These are phyloP conservation scores for Hyposoter didymator DNA, from an alignment of 2,888 invertebrate genomes.

Conservation along the genomic window DNA sequence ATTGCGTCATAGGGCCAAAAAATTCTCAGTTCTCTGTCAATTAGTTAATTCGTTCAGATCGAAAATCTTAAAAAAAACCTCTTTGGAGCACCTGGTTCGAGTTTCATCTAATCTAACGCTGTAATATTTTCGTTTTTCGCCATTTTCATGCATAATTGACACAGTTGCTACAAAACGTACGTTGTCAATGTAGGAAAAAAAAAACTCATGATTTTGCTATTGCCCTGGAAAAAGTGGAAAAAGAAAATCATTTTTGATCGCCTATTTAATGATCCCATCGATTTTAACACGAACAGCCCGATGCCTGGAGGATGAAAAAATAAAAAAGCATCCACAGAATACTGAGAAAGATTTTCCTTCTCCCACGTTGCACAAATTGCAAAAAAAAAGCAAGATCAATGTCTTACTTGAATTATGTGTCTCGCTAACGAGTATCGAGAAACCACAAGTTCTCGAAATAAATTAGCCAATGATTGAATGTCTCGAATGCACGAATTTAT, in stretches of 20 bases:
- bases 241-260: background rate
- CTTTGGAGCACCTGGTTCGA: background rate
- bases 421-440: constrained; percentile 10
- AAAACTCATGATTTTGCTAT: background rate
- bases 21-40: background rate
- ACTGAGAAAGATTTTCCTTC: constrained; percentile 4
- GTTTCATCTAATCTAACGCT: background rate
- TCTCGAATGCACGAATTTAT: background rate
- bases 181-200: background rate
- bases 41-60: background rate
- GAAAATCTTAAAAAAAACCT: background rate
- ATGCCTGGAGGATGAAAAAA: no score
- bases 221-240: background rate
- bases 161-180: background rate
- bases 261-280: background rate
- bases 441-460: background rate
- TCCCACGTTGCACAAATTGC: background rate
- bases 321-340: no score
- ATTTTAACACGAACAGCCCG: no score
- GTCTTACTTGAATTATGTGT: background rate
- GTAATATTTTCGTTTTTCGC: background rate
- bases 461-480: background rate
- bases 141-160: background rate
- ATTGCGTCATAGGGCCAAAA: background rate
- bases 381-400: background rate